Evolutionary conservation across 2,888 invertebrate genomes (phyloP), one percentile per base, ranked within the genome.

Genomic region (Xestobium rufovillosum): DNA sequence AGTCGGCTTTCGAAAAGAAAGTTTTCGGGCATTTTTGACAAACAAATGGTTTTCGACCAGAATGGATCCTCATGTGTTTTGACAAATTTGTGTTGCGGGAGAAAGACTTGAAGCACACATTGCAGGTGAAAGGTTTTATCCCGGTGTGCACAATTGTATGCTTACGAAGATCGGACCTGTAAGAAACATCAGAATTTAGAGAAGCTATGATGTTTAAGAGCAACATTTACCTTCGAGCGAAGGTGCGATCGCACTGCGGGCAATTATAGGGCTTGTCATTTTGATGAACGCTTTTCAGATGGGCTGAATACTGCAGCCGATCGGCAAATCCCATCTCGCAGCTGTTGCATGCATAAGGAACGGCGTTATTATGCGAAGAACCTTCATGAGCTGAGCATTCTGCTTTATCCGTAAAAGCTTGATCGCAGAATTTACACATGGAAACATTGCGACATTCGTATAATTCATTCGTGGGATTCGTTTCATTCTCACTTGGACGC

Each of bases 91-190:
- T 82, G 49, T 82, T 83, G 14, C 83, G 68, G 3, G 83, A 82
- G 56, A 84, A 84, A 37, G 80, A 80, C 60, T 84, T 84, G 19
- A 73, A 69, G 54, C 83, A 84, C 45, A 80, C 76, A 14, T 73
- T 72, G 56, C 83, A 84, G 14, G 80, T 78, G 57, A 75, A 83
- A 1, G 83, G 83, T 45, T 83, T 73, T 29, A 77, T 72, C 3
- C 83, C 83, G n/a, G 82, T 80, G 50, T 84, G 84, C 1, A 83
- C 83, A 44, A 83, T 76, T 15, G 81, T 79, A 61, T 83, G 83
- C 50, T 83, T 83, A 43, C 80, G 70, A 26, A 83, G 60, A 62
- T 82, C 82, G 4, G 81, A 81, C 31, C n/a, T n/a, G n/a, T n/a
- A n/a, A n/a, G n/a, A n/a, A n/a, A n/a, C n/a, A n/a, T n/a, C n/a